Conservation (phyloP, 2,888 invertebrate genomes). For the Sinopyrophorus schimmeli region DNA sequence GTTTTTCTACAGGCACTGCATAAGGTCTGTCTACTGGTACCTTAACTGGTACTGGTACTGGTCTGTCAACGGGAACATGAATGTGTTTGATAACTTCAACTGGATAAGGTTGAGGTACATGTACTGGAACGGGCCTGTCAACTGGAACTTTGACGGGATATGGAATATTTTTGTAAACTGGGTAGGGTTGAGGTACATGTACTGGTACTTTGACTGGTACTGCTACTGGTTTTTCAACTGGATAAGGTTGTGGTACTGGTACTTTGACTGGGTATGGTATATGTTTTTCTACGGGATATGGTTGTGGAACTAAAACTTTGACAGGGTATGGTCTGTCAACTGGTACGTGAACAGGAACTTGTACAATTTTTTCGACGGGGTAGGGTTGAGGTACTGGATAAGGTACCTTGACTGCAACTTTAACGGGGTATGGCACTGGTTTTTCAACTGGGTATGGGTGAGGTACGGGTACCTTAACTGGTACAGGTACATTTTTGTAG, state of each 20-base stretch:
- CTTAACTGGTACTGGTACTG: constrained; percentile 68
- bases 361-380: constrained; percentile 78
- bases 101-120: constrained; percentile 68
- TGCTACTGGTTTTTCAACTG: constrained; percentile 75
- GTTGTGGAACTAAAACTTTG: constrained; percentile 77
- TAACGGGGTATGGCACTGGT: constrained; percentile 72
- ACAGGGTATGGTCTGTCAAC: constrained; percentile 80
- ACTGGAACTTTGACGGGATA: constrained; percentile 72
- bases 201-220: constrained; percentile 76
- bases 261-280: constrained; percentile 67
- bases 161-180: constrained; percentile 69
- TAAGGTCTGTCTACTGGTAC: constrained; percentile 59
- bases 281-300: constrained; percentile 79
- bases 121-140: constrained; percentile 71
- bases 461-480: constrained; percentile 65
- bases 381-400: constrained; percentile 76
- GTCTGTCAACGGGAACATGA: constrained; percentile 70
- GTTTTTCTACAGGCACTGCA: constrained; percentile 67
- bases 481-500: constrained; percentile 64
- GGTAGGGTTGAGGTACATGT: constrained; percentile 76
- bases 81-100: constrained; percentile 71
- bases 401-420: constrained; percentile 78
- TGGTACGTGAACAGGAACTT: constrained; percentile 68
- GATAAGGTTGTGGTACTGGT: constrained; percentile 68
- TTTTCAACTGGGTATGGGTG: constrained; percentile 74